phyloP scores from a whole-genome alignment of 2,113 vertebrate species.

The human region GRCh38 chr1:9333001-9333500 shows the following conservation, averaged over 20 bases:
- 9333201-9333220: slow-evolving; percentile 46
- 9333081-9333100: neutral
- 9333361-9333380: too few relatives aligned
- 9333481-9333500: too few relatives aligned
- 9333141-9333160: neutral
- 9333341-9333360: too few relatives aligned
- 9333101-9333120: rapidly evolving
- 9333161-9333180: neutral
- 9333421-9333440: too few relatives aligned
- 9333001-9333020: rapidly evolving
- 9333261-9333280: neutral
- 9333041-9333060: rapidly evolving
- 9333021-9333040: neutral
- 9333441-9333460: too few relatives aligned
- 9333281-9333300: neutral
- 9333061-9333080: neutral
- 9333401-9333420: too few relatives aligned
- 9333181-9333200: neutral
- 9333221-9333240: neutral
- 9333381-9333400: too few relatives aligned
- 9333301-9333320: neutral
- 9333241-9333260: neutral
- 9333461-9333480: too few relatives aligned
- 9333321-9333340: too few relatives aligned
- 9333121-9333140: neutral